Base-by-base conservation (phyloP, 2,888 invertebrate species). In the Tetramorium bicarinatum region DNA sequence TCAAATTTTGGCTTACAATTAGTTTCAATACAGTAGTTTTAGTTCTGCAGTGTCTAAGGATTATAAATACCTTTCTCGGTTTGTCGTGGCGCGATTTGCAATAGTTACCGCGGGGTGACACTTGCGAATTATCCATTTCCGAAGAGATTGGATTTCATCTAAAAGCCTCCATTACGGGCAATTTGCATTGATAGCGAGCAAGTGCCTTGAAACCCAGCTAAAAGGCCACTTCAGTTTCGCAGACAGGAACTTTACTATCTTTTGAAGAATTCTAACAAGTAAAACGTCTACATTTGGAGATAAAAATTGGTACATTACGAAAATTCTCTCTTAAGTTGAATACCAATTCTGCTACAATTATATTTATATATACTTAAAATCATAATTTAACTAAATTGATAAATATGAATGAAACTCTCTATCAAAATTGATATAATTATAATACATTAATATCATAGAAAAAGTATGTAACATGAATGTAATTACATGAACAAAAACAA, bases 151-250 rank as follows among this genome's bases (percentile, higher is more conserved):
- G 86, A 84, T 94, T 94, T 93, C 94, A 85, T 89, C 91, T 93
- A 93, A 94, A 93, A 93, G 93, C 93, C 90, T 93, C 92, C 93
- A 94, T 94, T 94, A 94, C 91, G 88, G 89, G 89, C 92, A 93
- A 94, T 94, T 94, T 94, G 93, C 94, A 94, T 93, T 94, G 94
- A 94, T 94, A 94, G 93, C 88, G 87, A 89, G 91, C 88, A 90
- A 91, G 87, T 88, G 90, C 89, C 92, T 92, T 92, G 92, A 92
- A 92, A 92, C 90, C 91, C 88, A 93, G 90, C 89, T 91, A 92
- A 92, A 92, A 89, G 92, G 92, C 92, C 93, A 93, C 93, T 93
- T 83, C 83, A 87, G 85, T 91, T 90, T 91, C 88, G 54, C 47
- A 80, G 61, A 52, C 67, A 61, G 59, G 29, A 54, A 56, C 47